These are phyloP conservation scores for Fopius arisanus DNA, from an alignment of 1,140 invertebrate genomes.

Conservation along the genomic window DNA sequence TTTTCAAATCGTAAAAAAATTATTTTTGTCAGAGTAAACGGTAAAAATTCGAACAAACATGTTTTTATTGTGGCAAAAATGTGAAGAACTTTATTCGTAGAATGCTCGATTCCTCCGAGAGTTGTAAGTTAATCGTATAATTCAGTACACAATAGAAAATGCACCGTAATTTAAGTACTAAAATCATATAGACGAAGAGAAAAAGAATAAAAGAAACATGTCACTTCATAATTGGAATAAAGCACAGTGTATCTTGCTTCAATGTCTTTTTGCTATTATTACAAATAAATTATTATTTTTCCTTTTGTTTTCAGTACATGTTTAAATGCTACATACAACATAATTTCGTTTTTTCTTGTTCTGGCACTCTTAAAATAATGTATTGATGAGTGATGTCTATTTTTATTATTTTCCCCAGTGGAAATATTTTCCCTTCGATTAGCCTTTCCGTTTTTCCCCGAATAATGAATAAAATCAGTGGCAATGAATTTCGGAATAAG, in stretches of 20 bases:
- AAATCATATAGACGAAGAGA: not conserved
- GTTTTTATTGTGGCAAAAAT: not conserved
- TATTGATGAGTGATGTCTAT: constrained; percentile 13
- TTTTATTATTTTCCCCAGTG: not conserved
- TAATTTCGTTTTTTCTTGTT: constrained; percentile 21
- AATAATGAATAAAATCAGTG: constrained; percentile 21
- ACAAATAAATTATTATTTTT: constrained; percentile 39
- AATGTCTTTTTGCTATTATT: constrained; percentile 33
- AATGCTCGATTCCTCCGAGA: not conserved
- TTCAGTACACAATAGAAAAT: constrained; percentile 1
- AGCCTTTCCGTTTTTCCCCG: constrained; percentile 9
- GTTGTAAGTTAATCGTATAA: not conserved
- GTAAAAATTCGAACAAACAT: too few relatives aligned
- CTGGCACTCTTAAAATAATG: constrained; percentile 32
- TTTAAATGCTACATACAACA: constrained; percentile 29
- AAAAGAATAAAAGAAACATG: not conserved
- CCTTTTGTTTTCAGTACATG: constrained; percentile 24
- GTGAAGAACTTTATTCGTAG: not conserved
- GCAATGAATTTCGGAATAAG: constrained; percentile 37
- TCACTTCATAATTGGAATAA: not conserved
- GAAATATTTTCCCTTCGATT: not conserved
- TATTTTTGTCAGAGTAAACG: too few relatives aligned
- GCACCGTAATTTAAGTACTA: constrained; percentile 3
- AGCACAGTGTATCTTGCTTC: constrained; percentile 1
- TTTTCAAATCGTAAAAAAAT: too few relatives aligned